Percentiles rank a stretch among this genome's conserved stretches.
Conservation (phyloP, 1,140 invertebrate genomes). For the Thaumatotibia leucotreta region DNA sequence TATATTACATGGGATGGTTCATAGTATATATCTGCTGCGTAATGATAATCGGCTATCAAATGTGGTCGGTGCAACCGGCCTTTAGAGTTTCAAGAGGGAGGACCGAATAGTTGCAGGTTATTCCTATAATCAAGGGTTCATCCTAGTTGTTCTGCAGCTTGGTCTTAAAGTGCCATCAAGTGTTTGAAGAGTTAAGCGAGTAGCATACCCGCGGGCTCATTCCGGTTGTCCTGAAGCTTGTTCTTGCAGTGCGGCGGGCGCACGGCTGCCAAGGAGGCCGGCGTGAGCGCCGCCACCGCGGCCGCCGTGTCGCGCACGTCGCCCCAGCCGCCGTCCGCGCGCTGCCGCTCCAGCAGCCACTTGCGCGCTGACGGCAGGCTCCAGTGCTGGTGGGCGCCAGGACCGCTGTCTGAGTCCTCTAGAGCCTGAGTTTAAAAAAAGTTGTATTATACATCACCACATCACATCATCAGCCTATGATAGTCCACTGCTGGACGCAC, state of each 20-base stretch:
- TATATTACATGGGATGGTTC: too few relatives aligned
- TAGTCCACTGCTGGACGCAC: too few relatives aligned
- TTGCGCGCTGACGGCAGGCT: constrained; percentile 84
- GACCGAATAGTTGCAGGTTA: too few relatives aligned
- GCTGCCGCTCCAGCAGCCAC: constrained; percentile 85
- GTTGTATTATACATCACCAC: too few relatives aligned
- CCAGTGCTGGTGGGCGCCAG: constrained; percentile 80
- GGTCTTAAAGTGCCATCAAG: too few relatives aligned
- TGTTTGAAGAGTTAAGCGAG: too few relatives aligned
- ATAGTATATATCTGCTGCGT: too few relatives aligned
- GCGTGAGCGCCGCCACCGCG: constrained; percentile 84
- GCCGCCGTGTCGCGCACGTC: constrained; percentile 85
- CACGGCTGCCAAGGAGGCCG: constrained; percentile 81
- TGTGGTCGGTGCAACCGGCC: too few relatives aligned
- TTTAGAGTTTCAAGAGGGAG: too few relatives aligned
- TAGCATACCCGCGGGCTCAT: constrained; percentile 57
- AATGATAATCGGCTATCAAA: too few relatives aligned
- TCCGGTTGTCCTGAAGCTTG: constrained; percentile 55
- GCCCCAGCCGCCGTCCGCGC: constrained; percentile 86
- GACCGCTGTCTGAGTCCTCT: constrained; percentile 81
- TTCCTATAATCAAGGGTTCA: too few relatives aligned
- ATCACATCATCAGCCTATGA: too few relatives aligned
- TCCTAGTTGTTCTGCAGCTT: neutral
- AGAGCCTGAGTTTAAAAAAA: constrained; percentile 77
- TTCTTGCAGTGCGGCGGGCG: constrained; percentile 81